Evolutionary conservation across 2,888 invertebrate species (phyloP), one percentile per base, ranked within the genome.

Genomic region (Xanthorhoe spadicearia): DNA sequence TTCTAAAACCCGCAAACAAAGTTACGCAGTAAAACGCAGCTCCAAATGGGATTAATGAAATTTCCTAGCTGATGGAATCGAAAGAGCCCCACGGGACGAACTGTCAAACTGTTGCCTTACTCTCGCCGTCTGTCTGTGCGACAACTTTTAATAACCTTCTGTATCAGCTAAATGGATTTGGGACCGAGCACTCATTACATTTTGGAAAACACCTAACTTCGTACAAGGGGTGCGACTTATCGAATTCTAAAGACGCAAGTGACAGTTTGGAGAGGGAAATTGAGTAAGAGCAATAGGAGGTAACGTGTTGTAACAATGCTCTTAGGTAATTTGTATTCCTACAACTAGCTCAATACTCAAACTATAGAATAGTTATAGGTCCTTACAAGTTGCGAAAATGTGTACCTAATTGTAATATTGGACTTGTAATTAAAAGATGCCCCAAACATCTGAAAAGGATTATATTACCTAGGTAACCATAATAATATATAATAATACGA

Each of bases 61-160:
- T 88, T 88, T 87, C 83, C 83, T 78, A 85, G 86, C 83, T 82
- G 85, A 78, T 82, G 84, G 84, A 87, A 91, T 92, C 88, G 87
- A 90, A 90, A 78, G 77, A 71, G 76, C 81, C 89, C 83, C 83
- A 70, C 65, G 84, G 83, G 89, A 83, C 77, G 75, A 75, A 77
- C 89, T 89, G 90, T 91, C 91, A 90, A 90, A 90, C 83, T 86
- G 81, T 76, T 86, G 55, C 77, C 78, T 70, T 86, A 87, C 86
- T 86, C 80, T 80, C 85, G 77, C 85, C 86, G 86, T 83, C 86
- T 86, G 87, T 82, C 82, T 81, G 77, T 78, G 82, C 81, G 87
- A 89, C 90, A 91, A 92, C 84, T 92, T 92, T 91, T 91, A 91
- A 91, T 90, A 90, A 90, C 90, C 88, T 85, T 78, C 86, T 85